These are phyloP conservation scores for Apus apus DNA, from an alignment of 2,113 vertebrate genomes.

Conservation along the genomic window DNA sequence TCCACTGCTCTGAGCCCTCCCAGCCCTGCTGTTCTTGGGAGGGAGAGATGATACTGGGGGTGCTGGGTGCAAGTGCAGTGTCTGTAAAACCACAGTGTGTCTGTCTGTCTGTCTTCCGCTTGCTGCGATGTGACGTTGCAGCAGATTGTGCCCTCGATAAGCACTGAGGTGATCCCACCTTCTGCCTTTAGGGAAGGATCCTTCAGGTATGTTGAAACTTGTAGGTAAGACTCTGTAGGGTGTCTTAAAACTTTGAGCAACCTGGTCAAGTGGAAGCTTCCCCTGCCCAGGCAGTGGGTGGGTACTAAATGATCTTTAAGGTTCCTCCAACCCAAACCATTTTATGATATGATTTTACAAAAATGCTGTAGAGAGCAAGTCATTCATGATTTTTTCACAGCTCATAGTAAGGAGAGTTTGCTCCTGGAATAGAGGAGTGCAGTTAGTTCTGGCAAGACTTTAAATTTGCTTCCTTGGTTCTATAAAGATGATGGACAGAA, in stretches of 20 bases:
- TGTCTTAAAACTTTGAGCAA: not conserved
- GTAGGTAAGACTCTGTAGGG: not conserved
- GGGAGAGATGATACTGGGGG: accelerated
- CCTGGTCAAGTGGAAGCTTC: no score
- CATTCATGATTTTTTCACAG: not conserved
- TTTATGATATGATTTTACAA: no score
- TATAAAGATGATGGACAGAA: not conserved
- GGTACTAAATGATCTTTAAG: no score
- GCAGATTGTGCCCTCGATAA: accelerated
- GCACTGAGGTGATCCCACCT: not conserved
- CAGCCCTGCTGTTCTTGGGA: not conserved
- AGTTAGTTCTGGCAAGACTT: not conserved
- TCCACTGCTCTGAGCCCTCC: accelerated
- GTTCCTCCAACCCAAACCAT: no score
- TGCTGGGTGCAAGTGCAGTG: not conserved
- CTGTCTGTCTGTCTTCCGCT: not conserved
- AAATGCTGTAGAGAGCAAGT: accelerated
- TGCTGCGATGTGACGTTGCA: not conserved
- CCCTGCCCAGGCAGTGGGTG: no score
- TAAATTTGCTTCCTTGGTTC: not conserved
- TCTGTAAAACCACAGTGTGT: not conserved
- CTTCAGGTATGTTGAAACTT: not conserved
- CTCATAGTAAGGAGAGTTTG: not conserved
- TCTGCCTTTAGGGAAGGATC: not conserved
- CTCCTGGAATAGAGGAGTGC: not conserved